A percentile compares a stretch with the other conserved stretches of the same genome.
These are phyloP conservation scores for Isichthys henryi DNA, from an alignment of 2,113 vertebrate species.

Conservation along the genomic window DNA sequence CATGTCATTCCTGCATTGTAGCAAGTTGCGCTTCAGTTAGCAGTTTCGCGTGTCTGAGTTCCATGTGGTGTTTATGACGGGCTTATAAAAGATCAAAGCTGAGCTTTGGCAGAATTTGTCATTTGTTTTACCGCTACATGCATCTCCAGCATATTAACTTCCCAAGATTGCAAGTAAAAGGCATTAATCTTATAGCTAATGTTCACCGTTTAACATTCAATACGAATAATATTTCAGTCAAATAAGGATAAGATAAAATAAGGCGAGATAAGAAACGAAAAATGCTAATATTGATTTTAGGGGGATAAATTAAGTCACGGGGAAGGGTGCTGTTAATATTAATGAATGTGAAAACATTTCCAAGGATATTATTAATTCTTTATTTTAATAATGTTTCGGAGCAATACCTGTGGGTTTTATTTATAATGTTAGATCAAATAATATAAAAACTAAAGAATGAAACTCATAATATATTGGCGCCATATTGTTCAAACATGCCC, in stretches of 20 bases:
- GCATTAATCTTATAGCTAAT: background rate
- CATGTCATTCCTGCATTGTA: background rate
- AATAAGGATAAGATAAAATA: background rate
- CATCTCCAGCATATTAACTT: background rate
- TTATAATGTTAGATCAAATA: background rate
- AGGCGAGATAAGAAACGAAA: background rate
- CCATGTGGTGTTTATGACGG: background rate
- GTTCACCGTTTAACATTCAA: background rate
- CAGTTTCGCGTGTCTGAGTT: background rate
- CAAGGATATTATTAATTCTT: background rate
- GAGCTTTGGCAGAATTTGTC: background rate
- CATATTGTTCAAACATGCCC: background rate
- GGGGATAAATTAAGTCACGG: background rate
- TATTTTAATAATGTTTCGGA: background rate
- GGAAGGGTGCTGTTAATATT: background rate
- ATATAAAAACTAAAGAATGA: background rate
- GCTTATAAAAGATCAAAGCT: background rate
- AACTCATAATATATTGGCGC: background rate
- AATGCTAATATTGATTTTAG: background rate
- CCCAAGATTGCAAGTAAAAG: background rate
- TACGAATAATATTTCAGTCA: background rate
- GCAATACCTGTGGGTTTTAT: background rate
- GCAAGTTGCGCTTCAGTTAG: background rate
- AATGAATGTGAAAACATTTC: background rate
- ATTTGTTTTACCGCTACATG: background rate